These are phyloP conservation scores for Thelohanellus kitauei DNA, from an alignment of 30 jellyfish, hydroid and myxozoan species.

Conservation along the genomic window DNA sequence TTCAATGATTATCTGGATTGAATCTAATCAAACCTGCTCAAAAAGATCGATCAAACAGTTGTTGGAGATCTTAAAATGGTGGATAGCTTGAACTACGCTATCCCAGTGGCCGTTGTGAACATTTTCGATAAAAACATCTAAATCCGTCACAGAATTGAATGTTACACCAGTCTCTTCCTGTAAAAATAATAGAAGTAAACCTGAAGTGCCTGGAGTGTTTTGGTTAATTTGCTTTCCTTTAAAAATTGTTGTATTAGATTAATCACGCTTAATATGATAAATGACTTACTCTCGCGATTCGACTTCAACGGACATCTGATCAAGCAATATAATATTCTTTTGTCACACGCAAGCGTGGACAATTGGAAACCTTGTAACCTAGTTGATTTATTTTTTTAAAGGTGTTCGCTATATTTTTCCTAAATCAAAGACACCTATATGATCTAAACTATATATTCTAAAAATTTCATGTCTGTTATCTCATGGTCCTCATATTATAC, in stretches of 20 bases:
- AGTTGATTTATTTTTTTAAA: too few relatives aligned
- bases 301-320: constrained; percentile 72
- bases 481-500: too few relatives aligned
- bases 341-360: too few relatives aligned
- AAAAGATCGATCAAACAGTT: constrained; percentile 38
- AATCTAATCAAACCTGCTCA: constrained; percentile 22
- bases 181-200: constrained; percentile 2
- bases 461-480: too few relatives aligned
- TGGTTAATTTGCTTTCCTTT: constrained; percentile 28
- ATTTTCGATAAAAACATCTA: constrained; percentile 45
- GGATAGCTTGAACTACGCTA: constrained; percentile 47
- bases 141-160: constrained; percentile 38
- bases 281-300: constrained; percentile 69
- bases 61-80: constrained; percentile 35
- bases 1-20: constrained; percentile 33
- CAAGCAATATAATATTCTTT: too few relatives aligned
- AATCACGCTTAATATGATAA: constrained; percentile 18
- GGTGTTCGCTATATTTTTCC: too few relatives aligned
- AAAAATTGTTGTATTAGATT: constrained; percentile 34
- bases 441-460: too few relatives aligned
- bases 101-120: constrained; percentile 91
- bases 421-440: too few relatives aligned
- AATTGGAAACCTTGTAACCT: too few relatives aligned
- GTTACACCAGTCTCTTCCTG: constrained; percentile 65
- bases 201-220: constrained; percentile 45